Evolutionary conservation across 2,113 vertebrate genomes (phyloP), one percentile per base, ranked within the genome.

Genomic region (Scalopus aquaticus): DNA sequence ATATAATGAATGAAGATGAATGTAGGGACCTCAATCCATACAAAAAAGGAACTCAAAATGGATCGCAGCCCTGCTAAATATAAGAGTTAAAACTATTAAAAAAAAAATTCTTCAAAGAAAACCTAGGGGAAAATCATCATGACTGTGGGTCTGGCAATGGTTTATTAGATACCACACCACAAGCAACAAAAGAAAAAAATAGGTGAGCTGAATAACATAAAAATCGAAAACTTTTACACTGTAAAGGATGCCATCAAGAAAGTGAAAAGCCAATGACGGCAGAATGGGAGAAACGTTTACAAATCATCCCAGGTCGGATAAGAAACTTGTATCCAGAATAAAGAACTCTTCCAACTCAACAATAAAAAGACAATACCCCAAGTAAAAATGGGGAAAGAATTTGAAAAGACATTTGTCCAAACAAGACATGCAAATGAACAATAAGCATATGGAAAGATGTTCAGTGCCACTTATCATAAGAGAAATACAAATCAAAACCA

Each of bases 301-400:
- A 58, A 82, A 70, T 51, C 64, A 92, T 51, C 13, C 56, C 22
- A 32, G 7, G 72, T n/a, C 24, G 62, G 35, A 46, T 19, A 60
- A 72, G 78, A 72, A 87, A 91, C 6, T 0, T 70, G 46, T 22
- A 62, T 10, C 32, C n/a, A 93, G 37, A 79, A 54, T 77, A 67
- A 82, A 92, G 46, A 90, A 85, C 39, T 79, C n/a, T 69, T 88
- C 20, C 62, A 93, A 79, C 26, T 92, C 62, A 60, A 28, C 22
- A 86, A 85, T 17, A 89, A 90, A 46, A 86, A 44, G 20, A 74
- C 4, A 72, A 44, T 4, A 76, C 30, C 15, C 24, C 19, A 37
- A 77, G 69, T 35, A 62, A 87, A 95, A 67, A 37, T 30, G 22
- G 69, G n/a, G 74, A 82, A 85, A 70, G 19, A 24, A 85, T 56